Evolutionary conservation across 2,797 vertebrate species (phyloP).

Genomic region (Heteromormyrus szaboi): DNA sequence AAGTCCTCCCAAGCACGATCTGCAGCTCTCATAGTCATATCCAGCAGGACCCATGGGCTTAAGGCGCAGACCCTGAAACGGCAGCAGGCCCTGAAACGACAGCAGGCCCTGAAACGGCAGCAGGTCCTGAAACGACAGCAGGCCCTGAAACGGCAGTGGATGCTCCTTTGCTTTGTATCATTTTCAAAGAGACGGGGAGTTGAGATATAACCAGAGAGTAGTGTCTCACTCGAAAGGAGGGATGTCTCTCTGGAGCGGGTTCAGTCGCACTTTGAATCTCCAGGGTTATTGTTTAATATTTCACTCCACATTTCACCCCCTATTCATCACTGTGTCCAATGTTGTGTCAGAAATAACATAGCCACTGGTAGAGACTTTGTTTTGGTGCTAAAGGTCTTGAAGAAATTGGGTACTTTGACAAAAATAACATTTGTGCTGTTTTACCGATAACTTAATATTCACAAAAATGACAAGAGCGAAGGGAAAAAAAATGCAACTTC

Average conservation of each 20-base stretch:
- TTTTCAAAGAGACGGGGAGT: neutral
- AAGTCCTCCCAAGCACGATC: neutral
- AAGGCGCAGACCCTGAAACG: neutral
- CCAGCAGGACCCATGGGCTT: neutral
- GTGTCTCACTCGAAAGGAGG: neutral
- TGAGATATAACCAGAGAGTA: neutral
- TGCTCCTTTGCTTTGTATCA: neutral
- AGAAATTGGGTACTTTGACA: neutral
- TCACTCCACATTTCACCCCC: constrained; percentile 41
- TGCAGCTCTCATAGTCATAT: neutral
- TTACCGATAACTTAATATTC: neutral
- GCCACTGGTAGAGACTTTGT: constrained; percentile 49
- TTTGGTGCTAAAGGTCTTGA: constrained; percentile 42
- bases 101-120: neutral
- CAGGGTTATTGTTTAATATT: constrained; percentile 53
- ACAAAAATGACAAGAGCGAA: neutral
- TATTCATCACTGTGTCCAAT: constrained; percentile 59
- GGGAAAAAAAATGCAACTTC: neutral
- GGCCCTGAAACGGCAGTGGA: neutral
- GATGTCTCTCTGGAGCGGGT: neutral
- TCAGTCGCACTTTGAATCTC: constrained; percentile 33
- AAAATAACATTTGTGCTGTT: neutral
- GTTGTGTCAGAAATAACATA: constrained; percentile 59
- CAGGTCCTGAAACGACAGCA: too few species aligned
- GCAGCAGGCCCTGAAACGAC: too few species aligned